Evolutionary conservation across 2,113 vertebrate genomes (phyloP).

Genomic region (Eretmochelys imbricata): DNA sequence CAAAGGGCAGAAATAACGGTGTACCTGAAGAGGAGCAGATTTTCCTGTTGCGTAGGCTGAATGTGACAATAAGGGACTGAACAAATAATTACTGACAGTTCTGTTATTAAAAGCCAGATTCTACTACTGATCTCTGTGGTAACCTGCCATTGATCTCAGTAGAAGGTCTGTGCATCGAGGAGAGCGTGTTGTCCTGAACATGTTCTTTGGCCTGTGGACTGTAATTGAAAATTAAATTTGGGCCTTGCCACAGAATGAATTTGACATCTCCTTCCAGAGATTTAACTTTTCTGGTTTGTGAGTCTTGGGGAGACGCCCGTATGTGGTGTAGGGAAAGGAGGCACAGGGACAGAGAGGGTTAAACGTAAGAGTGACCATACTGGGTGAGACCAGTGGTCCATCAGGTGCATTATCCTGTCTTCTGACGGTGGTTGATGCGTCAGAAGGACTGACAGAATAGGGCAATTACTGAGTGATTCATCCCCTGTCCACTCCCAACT

Average conservation of each 20-base stretch:
- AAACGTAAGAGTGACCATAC: not conserved
- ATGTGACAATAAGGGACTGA: not conserved
- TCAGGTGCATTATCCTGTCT: not conserved
- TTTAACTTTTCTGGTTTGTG: not conserved
- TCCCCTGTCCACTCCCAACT: too few species aligned
- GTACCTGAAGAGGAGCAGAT: not conserved
- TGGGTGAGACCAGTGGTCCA: not conserved
- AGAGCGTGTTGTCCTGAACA: not conserved
- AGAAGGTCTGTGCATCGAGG: not conserved
- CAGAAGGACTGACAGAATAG: too few species aligned
- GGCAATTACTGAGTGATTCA: too few species aligned
- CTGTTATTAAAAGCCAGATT: not conserved
- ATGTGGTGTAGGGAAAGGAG: not conserved
- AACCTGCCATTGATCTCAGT: not conserved
- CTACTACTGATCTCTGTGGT: not conserved
- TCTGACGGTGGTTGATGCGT: not conserved
- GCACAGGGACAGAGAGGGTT: not conserved
- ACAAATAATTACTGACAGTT: not conserved
- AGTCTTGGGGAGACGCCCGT: not conserved
- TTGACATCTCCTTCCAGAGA: not conserved
- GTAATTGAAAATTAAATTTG: not conserved
- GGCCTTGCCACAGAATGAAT: not conserved
- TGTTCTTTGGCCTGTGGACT: not conserved
- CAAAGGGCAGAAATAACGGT: not conserved
- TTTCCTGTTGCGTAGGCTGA: not conserved